Conservation (phyloP, 2,888 invertebrate genomes). For the Zaprionus lineosus region DNA sequence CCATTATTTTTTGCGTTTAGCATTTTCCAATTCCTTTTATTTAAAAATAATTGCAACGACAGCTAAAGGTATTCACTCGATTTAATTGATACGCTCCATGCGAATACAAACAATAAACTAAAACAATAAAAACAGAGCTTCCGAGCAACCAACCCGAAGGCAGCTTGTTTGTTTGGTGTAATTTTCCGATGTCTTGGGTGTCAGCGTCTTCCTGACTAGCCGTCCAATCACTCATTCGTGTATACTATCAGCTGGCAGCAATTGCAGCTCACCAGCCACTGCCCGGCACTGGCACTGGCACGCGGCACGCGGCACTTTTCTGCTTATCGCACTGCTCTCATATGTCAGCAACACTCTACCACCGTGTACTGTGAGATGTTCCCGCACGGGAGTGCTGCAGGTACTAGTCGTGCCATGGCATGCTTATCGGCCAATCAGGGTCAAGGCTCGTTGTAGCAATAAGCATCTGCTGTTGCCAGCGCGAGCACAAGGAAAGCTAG, state of each 20-base stretch:
- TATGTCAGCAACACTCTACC: conserved; percentile 40
- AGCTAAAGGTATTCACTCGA: no score
- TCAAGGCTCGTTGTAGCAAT: conserved; percentile 49
- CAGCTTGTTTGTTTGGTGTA: conserved; percentile 39
- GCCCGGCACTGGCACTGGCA: conserved; percentile 15
- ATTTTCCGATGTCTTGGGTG: conserved; percentile 58
- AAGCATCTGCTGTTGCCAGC: conserved; percentile 48
- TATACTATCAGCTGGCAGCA: conserved; percentile 59
- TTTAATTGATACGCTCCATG: no score
- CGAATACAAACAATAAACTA: no score
- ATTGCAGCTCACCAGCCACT: neutral
- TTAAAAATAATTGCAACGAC: no score
- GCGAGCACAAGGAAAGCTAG: no score
- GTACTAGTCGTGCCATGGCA: no score
- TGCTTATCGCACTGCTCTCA: conserved; percentile 61
- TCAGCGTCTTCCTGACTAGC: conserved; percentile 53
- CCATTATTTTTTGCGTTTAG: no score
- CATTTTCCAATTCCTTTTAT: no score
- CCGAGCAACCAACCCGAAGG: no score
- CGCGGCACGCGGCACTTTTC: conserved; percentile 52
- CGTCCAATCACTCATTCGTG: conserved; percentile 41
- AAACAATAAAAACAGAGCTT: neutral
- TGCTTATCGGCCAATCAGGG: conserved; percentile 52
- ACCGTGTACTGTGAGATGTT: conserved; percentile 28
- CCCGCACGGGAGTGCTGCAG: neutral